These are phyloP conservation scores for Sphaerodactylus townsendi DNA, from an alignment of 2,113 vertebrate species.

Conservation along the genomic window DNA sequence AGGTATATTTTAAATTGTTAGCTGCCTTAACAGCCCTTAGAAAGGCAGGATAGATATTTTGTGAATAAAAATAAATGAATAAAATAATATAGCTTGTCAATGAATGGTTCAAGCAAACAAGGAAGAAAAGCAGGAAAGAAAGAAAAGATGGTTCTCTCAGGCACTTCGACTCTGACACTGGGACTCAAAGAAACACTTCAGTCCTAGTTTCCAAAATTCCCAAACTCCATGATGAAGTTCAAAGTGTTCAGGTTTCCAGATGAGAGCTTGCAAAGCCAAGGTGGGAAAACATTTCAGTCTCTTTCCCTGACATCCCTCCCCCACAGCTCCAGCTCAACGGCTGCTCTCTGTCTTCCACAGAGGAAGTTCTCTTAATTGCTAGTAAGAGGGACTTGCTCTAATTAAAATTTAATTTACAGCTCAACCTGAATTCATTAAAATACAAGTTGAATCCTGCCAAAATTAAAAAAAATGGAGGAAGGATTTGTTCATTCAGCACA, in stretches of 20 bases:
- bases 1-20: too few relatives aligned
- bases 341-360: conserved; percentile 17
- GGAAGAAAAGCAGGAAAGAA: background rate
- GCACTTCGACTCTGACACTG: background rate
- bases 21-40: too few relatives aligned
- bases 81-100: conserved; percentile 51
- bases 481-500: background rate
- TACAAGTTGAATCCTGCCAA: conserved; percentile 53
- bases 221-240: too few relatives aligned
- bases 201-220: background rate
- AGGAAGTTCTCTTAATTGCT: conserved; percentile 16
- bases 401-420: conserved; percentile 69
- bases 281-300: background rate
- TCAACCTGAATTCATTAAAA: conserved; percentile 67
- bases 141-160: background rate
- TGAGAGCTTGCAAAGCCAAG: background rate
- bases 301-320: background rate
- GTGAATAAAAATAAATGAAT: too few relatives aligned
- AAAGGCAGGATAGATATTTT: too few relatives aligned
- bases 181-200: background rate
- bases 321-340: conserved; percentile 3
- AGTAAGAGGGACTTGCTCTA: conserved; percentile 45
- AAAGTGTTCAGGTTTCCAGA: background rate
- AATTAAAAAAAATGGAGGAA: conserved; percentile 41
- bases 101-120: conserved; percentile 54